Percentiles rank a stretch among this genome's conserved stretches.
Evolutionary conservation across 2,888 invertebrate species (phyloP).

Genomic region (Carpatolechia fugitivella): DNA sequence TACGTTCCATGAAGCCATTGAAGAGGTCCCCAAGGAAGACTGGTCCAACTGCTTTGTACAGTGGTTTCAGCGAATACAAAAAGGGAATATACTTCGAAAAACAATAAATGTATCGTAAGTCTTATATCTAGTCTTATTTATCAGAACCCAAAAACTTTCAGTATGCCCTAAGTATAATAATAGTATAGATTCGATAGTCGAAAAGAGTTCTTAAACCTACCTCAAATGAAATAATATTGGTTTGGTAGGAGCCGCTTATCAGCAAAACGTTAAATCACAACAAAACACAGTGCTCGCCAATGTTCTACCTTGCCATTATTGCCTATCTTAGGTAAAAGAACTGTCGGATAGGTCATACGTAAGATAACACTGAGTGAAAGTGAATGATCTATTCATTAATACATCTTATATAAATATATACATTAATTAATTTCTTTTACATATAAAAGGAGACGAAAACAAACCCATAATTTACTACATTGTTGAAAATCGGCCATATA

Average conservation of each 20-base stretch:
- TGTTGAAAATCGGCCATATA: neutral
- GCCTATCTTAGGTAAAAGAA: constrained; percentile 63
- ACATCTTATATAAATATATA: constrained; percentile 50
- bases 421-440: constrained; percentile 58
- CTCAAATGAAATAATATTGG: too few species aligned
- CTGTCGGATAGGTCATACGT: constrained; percentile 55
- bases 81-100: too few species aligned
- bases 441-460: constrained; percentile 33
- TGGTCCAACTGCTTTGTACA: too few species aligned
- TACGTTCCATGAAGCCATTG: too few species aligned
- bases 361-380: constrained; percentile 55
- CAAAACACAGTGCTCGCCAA: neutral
- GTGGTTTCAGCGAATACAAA: too few species aligned
- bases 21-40: too few species aligned
- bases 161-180: too few species aligned
- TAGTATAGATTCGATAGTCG: too few species aligned
- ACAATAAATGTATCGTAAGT: too few species aligned
- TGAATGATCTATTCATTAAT: constrained; percentile 54
- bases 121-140: too few species aligned
- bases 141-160: too few species aligned
- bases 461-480: constrained; percentile 18
- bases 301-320: neutral
- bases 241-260: neutral
- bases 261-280: neutral
- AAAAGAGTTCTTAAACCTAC: too few species aligned